phyloP scores from a whole-genome alignment of 2,888 invertebrate genomes.

The Achlya flavicornis region DNA sequence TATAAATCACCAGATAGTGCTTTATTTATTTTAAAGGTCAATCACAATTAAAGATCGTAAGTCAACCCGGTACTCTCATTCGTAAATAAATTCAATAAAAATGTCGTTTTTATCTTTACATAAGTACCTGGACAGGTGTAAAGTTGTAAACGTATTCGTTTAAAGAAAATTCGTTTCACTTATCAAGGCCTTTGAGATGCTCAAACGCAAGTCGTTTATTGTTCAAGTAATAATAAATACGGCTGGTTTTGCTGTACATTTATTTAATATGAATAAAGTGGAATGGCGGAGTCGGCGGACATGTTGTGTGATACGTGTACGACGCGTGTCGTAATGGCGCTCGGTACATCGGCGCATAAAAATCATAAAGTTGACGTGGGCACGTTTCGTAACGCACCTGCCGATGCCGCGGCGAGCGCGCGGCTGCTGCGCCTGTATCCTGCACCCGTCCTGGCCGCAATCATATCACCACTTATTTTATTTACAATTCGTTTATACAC shows the following conservation, averaged over 20 bases:
- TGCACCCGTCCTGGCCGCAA: conserved; percentile 21
- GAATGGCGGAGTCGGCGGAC: conserved; percentile 41
- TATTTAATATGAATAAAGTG: conserved; percentile 44
- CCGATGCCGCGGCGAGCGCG: conserved; percentile 28
- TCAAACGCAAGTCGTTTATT: conserved; percentile 38
- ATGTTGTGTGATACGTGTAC: conserved; percentile 58
- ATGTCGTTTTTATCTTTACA: conserved; percentile 32
- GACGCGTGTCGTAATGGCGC: conserved; percentile 69
- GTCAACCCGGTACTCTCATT: conserved; percentile 26
- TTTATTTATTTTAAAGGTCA: conserved; percentile 31
- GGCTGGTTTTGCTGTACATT: conserved; percentile 29
- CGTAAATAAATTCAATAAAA: conserved; percentile 34
- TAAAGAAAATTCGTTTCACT: conserved; percentile 37
- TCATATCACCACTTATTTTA: conserved; percentile 15
- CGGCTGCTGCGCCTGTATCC: conserved; percentile 31
- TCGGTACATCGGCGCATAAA: conserved; percentile 62
- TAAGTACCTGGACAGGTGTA: conserved; percentile 30
- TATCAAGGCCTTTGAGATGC: conserved; percentile 34
- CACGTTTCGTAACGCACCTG: conserved; percentile 70
- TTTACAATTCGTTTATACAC: conserved; percentile 14
- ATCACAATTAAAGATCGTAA: conserved; percentile 31
- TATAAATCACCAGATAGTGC: not conserved
- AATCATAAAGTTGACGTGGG: conserved; percentile 67
- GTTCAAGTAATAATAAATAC: conserved; percentile 39
- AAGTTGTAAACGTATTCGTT: conserved; percentile 23